Conservation (phyloP, 2,113 vertebrate species). For the Urocolius indicus region DNA sequence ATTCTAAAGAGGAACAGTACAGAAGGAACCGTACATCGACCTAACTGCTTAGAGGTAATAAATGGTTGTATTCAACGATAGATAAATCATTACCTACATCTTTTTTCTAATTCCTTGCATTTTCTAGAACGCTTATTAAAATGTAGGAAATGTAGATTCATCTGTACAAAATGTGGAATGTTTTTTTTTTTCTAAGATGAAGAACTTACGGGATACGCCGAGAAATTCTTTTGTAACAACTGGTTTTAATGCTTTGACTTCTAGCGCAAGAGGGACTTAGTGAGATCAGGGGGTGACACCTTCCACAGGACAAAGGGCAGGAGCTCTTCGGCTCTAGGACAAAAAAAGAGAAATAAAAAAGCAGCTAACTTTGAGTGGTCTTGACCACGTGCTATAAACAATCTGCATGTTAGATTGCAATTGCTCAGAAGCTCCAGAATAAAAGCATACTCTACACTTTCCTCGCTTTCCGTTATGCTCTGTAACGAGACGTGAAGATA, state of each 20-base stretch:
- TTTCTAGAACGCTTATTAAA: conserved; percentile 73
- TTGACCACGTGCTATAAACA: conserved; percentile 52
- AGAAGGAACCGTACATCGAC: not conserved
- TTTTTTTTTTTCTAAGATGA: conserved; percentile 67
- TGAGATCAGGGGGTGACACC: conserved; percentile 47
- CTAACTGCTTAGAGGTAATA: conserved; percentile 59
- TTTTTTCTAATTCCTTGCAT: conserved; percentile 75
- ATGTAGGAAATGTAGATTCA: conserved; percentile 61
- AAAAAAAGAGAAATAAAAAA: conserved; percentile 10
- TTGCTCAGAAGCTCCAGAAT: conserved; percentile 74
- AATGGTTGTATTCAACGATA: conserved; percentile 54
- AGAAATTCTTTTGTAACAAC: conserved; percentile 70
- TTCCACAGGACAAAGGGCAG: conserved; percentile 66
- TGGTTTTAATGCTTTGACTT: conserved; percentile 75
- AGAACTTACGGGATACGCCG: conserved; percentile 41
- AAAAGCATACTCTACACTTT: conserved; percentile 75
- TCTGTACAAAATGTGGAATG: conserved; percentile 65
- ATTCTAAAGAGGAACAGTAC: conserved; percentile 31
- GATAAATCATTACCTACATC: conserved; percentile 63
- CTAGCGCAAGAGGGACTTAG: conserved; percentile 56
- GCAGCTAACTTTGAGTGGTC: conserved; percentile 57
- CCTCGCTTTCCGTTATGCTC: conserved; percentile 80
- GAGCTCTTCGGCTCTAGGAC: conserved; percentile 74
- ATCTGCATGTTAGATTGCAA: conserved; percentile 82
- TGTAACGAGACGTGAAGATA: conserved; percentile 80